These are phyloP conservation scores for Poeciliopsis infans DNA, from an alignment of 2,797 vertebrate genomes.

Conservation along the genomic window DNA sequence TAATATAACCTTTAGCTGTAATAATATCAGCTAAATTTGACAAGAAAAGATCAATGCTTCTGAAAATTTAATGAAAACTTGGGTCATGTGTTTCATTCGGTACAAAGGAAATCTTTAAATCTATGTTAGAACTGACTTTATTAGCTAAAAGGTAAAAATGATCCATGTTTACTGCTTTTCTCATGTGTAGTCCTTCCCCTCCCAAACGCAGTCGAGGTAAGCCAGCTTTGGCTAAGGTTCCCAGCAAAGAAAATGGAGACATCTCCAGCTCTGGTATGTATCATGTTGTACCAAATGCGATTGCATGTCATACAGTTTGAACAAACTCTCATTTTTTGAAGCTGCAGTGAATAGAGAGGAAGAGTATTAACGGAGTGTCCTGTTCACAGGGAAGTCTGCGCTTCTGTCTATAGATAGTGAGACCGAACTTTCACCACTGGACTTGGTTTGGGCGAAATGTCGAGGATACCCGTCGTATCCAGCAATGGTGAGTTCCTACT, in stretches of 20 bases:
- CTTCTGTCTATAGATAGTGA: slow-evolving; percentile 88
- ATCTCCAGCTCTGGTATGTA: slow-evolving; percentile 78
- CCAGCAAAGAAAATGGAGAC: slow-evolving; percentile 87
- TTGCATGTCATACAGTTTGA: slow-evolving; percentile 15
- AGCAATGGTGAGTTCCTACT: slow-evolving; percentile 87
- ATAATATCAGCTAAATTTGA: not conserved
- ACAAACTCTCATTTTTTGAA: slow-evolving; percentile 16
- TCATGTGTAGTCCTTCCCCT: slow-evolving; percentile 79
- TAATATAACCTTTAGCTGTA: not conserved
- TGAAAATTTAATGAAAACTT: not conserved
- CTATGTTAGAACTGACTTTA: not conserved
- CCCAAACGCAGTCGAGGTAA: slow-evolving; percentile 93
- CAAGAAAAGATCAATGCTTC: not conserved
- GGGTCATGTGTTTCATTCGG: not conserved
- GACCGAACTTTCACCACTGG: slow-evolving; percentile 89
- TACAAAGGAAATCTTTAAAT: not conserved
- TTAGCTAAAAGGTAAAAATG: slow-evolving; percentile 14
- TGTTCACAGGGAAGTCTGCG: slow-evolving; percentile 85
- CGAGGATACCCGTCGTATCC: slow-evolving; percentile 98
- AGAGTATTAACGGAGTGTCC: slow-evolving; percentile 49
- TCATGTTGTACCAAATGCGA: slow-evolving; percentile 17
- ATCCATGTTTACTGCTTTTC: not conserved
- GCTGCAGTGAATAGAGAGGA: slow-evolving; percentile 29
- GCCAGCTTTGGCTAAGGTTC: slow-evolving; percentile 90
- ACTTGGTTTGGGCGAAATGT: slow-evolving; percentile 98